phyloP scores from a whole-genome alignment of 2,797 vertebrate genomes.

The Halcyon leucocephala region DNA sequence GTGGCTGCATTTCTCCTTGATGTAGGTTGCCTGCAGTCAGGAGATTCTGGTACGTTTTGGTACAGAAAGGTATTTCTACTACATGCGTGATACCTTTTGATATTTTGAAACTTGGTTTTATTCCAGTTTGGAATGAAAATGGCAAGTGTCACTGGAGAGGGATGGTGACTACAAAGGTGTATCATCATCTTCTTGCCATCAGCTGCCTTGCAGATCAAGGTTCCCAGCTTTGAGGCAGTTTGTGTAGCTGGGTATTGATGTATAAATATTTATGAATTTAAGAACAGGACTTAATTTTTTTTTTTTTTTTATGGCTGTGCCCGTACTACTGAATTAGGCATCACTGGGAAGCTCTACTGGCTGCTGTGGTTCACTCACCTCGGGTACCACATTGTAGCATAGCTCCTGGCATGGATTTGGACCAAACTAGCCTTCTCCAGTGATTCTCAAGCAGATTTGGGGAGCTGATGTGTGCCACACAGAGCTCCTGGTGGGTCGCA shows the following conservation, averaged over 20 bases:
- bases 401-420: neutral
- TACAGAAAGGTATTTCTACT: neutral
- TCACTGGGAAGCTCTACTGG: neutral
- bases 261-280: neutral
- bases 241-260: neutral
- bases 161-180: neutral
- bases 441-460: neutral
- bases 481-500: accelerated
- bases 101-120: neutral
- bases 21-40: neutral
- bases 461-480: accelerated
- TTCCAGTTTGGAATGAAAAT: neutral
- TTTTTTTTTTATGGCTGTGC: neutral
- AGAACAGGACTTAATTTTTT: neutral
- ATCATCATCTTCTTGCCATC: neutral
- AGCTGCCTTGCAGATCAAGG: neutral
- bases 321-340: neutral
- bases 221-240: neutral
- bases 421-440: neutral
- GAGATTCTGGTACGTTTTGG: neutral
- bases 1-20: neutral
- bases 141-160: neutral
- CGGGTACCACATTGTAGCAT: no score
- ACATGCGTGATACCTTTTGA: accelerated
- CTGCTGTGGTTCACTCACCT: neutral